Percentiles rank a stretch among this genome's conserved stretches.
phyloP scores from a whole-genome alignment of 2,113 vertebrate genomes.

The Alaudala cheleensis region DNA sequence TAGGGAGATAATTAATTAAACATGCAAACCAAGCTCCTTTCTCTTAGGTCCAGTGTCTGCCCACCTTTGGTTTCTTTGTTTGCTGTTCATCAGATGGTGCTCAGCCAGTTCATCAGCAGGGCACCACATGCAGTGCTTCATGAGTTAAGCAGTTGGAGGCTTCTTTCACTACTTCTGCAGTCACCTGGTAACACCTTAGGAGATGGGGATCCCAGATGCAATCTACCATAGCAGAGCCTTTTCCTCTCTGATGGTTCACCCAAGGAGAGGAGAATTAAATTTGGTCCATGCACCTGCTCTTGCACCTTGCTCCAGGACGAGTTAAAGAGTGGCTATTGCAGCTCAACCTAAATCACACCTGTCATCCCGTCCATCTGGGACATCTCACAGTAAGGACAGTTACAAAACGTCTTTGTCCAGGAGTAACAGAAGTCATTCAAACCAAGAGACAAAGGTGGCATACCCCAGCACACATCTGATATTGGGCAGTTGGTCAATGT shows the following conservation, averaged over 20 bases:
- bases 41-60: fast-evolving
- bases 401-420: neutral
- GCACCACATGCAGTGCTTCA: neutral
- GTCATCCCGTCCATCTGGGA: neutral
- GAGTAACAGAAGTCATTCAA: neutral
- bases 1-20: neutral
- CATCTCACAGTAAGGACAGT: neutral
- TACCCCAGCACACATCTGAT: fast-evolving
- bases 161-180: neutral
- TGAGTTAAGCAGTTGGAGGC: neutral
- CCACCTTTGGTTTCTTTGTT: neutral
- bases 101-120: neutral
- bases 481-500: fast-evolving
- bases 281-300: neutral
- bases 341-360: neutral
- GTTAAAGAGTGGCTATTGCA: neutral
- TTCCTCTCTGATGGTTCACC: neutral
- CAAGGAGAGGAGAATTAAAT: neutral
- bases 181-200: neutral
- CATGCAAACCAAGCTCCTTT: neutral
- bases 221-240: neutral
- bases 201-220: fast-evolving
- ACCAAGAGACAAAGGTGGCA: neutral
- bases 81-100: neutral
- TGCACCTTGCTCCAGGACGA: neutral